Evolutionary conservation across 2,888 invertebrate genomes (phyloP), one percentile per base, ranked within the genome.

Genomic region (Prosapia bicincta): DNA sequence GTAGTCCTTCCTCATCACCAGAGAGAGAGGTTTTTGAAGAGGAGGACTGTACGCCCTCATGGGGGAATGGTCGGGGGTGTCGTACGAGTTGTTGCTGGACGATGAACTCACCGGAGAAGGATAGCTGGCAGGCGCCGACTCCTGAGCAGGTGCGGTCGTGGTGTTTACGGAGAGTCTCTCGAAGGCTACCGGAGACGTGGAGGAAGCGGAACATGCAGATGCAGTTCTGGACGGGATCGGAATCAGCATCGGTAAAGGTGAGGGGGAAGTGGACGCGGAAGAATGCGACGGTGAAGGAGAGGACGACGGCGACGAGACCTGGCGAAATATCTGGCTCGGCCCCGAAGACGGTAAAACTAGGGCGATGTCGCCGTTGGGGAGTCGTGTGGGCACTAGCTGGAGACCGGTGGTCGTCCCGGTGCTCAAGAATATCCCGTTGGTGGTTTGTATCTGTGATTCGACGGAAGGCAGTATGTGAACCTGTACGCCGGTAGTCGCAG

Each of bases 321-420:
- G 73, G 13, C 73, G 24, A 1, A 73, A 54, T 25, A 73, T 73
- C 69, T 66, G 81, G 75, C 66, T 79, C 54, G 54, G 54, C 74
- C n/a, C 77, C 32, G 68, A 77, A 32, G 82, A 79, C 0, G 94
- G 94, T 75, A 95, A 83, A 0, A 95, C 91, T 23, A 95, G 86
- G 0, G 95, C 94, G 79, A 95, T 91, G 84, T 93, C 94, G 0
- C 95, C 95, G 82, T 94, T 95, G 26, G 94, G 90, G 23, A 95
- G 84, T 79, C 94, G 88, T 13, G 94, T 95, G 25, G 94, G 94
- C 15, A 95, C 92, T 72, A 95, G 86, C 78, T 93, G 93, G 1
- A 94, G 89, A 0, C 92, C 91, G 6, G 89, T 88, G 0, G 90
- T 91, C 23, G 88, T 88, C 26, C 92, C 91, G 81, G 93, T 93